Evolutionary conservation across 2,113 vertebrate genomes (phyloP).

Genomic region (Tychaedon coryphoeus): DNA sequence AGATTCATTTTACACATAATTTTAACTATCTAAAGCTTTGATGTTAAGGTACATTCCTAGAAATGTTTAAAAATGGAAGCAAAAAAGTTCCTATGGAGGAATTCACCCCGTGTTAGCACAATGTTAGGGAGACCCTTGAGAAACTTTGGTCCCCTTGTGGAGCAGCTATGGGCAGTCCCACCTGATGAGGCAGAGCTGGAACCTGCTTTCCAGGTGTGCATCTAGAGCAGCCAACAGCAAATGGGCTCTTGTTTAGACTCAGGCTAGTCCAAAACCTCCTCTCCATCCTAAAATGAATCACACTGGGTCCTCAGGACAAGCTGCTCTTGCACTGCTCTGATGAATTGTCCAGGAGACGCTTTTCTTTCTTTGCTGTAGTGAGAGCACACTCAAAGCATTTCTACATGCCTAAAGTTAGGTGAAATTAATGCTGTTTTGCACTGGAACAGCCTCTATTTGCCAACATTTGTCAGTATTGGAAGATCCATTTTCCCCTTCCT

Average conservation of each 20-base stretch:
- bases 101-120: neutral
- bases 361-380: neutral
- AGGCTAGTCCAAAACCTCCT: neutral
- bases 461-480: neutral
- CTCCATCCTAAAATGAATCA: neutral
- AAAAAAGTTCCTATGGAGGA: neutral
- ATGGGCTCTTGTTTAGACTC: neutral
- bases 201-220: neutral
- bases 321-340: neutral
- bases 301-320: neutral
- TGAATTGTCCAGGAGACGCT: neutral
- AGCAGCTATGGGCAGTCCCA: neutral
- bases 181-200: neutral
- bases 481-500: neutral
- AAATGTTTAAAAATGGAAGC: neutral
- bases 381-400: neutral
- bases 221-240: neutral
- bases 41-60: neutral
- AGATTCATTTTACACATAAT: neutral
- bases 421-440: neutral
- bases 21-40: neutral
- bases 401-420: neutral
- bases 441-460: neutral
- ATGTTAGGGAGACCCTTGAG: neutral
- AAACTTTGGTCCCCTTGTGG: neutral